Evolutionary conservation across 1,140 invertebrate species (phyloP).

Genomic region (Drosophila pectinifera): DNA sequence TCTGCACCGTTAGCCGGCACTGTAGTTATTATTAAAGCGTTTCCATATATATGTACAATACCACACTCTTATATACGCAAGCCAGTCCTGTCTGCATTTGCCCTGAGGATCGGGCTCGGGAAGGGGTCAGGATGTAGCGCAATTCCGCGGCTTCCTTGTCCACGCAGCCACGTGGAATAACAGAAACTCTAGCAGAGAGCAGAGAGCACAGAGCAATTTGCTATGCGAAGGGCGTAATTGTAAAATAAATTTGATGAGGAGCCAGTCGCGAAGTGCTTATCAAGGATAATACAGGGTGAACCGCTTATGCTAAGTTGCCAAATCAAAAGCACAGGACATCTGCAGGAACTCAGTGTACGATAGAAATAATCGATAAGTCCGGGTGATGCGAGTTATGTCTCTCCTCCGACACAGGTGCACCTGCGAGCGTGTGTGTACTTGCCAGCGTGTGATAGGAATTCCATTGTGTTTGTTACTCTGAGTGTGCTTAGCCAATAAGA

Average conservation of each 20-base stretch:
- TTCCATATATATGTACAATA: conserved; percentile 11
- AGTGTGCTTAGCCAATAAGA: conserved; percentile 55
- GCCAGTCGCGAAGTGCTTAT: conserved; percentile 34
- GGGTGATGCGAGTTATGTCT: conserved; percentile 12
- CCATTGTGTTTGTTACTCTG: conserved; percentile 39
- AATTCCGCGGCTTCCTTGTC: conserved; percentile 17
- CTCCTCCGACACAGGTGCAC: conserved; percentile 29
- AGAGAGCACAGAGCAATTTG: conserved; percentile 46
- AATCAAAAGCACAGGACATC: conserved; percentile 39
- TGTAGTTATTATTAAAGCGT: conserved; percentile 42
- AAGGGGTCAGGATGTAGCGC: conserved; percentile 12
- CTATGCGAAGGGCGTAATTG: conserved; percentile 54
- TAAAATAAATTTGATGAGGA: conserved; percentile 38
- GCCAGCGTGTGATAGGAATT: conserved; percentile 30
- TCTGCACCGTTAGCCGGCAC: conserved; percentile 36
- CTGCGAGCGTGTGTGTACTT: background rate
- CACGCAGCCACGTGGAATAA: conserved; percentile 22
- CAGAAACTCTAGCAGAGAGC: conserved; percentile 24
- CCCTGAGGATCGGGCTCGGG: conserved; percentile 4
- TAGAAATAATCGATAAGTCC: conserved; percentile 44
- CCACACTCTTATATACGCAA: background rate
- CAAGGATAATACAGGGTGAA: conserved; percentile 76
- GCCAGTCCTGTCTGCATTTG: conserved; percentile 14
- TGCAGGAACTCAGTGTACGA: conserved; percentile 5
- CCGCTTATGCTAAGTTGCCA: conserved; percentile 62